Conservation (phyloP, 2,113 vertebrate genomes). For the Pteropus alecto region DNA sequence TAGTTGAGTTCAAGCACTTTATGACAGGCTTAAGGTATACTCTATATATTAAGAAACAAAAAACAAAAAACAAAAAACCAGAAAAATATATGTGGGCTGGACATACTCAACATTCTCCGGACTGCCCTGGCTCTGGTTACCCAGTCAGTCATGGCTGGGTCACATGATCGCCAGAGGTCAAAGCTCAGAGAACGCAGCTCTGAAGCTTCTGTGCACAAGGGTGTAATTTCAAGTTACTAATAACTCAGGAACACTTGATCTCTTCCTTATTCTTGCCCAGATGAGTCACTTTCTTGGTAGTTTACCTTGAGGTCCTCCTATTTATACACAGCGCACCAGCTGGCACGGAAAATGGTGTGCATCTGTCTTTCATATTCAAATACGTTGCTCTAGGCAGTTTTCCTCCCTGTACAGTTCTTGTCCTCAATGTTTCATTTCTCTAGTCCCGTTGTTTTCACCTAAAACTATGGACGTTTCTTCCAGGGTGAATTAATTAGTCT, state of each 20-base stretch:
- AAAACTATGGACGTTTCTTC: neutral
- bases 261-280: slow-evolving; percentile 54
- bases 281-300: slow-evolving; percentile 72
- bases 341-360: slow-evolving; percentile 20
- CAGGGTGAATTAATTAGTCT: neutral
- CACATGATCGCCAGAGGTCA: slow-evolving; percentile 46
- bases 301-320: slow-evolving; percentile 60
- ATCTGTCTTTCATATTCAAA: slow-evolving; percentile 66
- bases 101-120: slow-evolving; percentile 32
- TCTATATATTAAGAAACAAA: neutral
- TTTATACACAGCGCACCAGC: slow-evolving; percentile 45
- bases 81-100: neutral
- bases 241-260: slow-evolving; percentile 65
- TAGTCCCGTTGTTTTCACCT: neutral
- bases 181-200: neutral
- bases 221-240: slow-evolving; percentile 50
- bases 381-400: neutral
- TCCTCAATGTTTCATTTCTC: neutral
- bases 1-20: neutral
- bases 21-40: slow-evolving; percentile 32
- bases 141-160: slow-evolving; percentile 23
- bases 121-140: neutral
- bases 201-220: slow-evolving; percentile 13
- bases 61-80: too few species aligned
- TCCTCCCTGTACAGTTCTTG: neutral